Conservation (phyloP, 2,113 vertebrate species). For the Calidris pugnax region DNA sequence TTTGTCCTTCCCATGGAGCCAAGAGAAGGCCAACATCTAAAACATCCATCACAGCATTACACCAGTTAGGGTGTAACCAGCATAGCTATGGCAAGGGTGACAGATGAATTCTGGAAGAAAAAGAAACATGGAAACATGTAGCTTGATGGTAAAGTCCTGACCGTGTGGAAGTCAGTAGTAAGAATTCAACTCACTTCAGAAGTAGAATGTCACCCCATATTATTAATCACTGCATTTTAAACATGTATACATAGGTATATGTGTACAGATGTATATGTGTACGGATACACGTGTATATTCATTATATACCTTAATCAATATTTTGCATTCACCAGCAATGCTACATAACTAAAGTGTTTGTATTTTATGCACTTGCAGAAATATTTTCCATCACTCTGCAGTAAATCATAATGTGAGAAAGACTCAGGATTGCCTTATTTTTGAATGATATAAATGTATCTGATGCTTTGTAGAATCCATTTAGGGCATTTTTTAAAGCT, state of each 20-base stretch:
- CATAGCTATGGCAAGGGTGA: not conserved
- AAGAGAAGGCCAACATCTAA: not conserved
- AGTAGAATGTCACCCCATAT: not conserved
- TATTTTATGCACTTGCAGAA: not conserved
- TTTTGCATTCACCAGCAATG: not conserved
- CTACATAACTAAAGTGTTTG: not conserved
- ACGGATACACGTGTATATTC: not conserved
- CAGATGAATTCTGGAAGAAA: not conserved
- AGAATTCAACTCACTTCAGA: not conserved
- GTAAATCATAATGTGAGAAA: not conserved
- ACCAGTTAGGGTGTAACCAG: not conserved
- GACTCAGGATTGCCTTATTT: not conserved
- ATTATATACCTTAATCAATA: not conserved
- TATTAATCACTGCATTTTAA: not conserved
- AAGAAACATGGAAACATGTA: not conserved
- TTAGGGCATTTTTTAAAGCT: not conserved
- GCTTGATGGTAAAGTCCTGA: not conserved
- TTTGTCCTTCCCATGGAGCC: not conserved
- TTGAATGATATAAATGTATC: not conserved
- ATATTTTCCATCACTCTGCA: not conserved
- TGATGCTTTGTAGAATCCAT: not conserved
- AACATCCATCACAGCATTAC: not conserved
- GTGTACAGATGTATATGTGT: not conserved
- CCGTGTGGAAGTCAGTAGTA: not conserved
- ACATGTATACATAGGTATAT: not conserved